These are phyloP conservation scores for Xyliphius kryptos DNA, from an alignment of 2,113 vertebrate species.

Conservation along the genomic window DNA sequence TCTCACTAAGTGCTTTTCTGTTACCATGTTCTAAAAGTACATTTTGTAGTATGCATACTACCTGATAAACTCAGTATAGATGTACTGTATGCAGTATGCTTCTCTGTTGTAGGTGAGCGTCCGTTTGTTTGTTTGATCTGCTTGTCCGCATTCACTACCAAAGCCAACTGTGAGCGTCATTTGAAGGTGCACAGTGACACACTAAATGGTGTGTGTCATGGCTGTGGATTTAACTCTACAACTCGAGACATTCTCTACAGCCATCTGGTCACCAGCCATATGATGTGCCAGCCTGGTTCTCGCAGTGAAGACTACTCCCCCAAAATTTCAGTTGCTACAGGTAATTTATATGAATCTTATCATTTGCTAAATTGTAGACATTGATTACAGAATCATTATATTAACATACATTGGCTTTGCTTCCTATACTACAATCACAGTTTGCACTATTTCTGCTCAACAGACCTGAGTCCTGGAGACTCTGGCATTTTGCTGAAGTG, in stretches of 20 bases:
- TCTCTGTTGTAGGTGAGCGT: slow-evolving; percentile 75
- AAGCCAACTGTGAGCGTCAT: slow-evolving; percentile 96
- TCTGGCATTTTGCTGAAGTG: slow-evolving; percentile 70
- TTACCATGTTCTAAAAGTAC: no score
- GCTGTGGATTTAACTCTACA: slow-evolving; percentile 92
- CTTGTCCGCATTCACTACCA: slow-evolving; percentile 94
- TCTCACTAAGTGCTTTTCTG: no score
- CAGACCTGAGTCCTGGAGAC: slow-evolving; percentile 71
- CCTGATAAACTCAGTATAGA: no score
- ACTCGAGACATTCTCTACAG: slow-evolving; percentile 95
- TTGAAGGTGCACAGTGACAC: slow-evolving; percentile 96
- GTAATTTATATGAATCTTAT: slow-evolving; percentile 62
- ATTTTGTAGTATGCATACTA: no score
- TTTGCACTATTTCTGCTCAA: background rate
- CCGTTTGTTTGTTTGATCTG: slow-evolving; percentile 95
- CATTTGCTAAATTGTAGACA: no score
- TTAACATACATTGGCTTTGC: no score
- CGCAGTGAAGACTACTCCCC: slow-evolving; percentile 82
- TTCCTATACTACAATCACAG: background rate
- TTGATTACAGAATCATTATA: no score
- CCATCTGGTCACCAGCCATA: slow-evolving; percentile 93
- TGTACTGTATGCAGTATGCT: no score
- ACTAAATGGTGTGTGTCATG: slow-evolving; percentile 86
- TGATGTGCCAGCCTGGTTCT: slow-evolving; percentile 92
- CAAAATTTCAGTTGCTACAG: slow-evolving; percentile 60